Percentiles rank a stretch among this genome's conserved stretches.
Evolutionary conservation across 2,797 vertebrate genomes (phyloP).

Genomic region (Anguilla pacifica): DNA sequence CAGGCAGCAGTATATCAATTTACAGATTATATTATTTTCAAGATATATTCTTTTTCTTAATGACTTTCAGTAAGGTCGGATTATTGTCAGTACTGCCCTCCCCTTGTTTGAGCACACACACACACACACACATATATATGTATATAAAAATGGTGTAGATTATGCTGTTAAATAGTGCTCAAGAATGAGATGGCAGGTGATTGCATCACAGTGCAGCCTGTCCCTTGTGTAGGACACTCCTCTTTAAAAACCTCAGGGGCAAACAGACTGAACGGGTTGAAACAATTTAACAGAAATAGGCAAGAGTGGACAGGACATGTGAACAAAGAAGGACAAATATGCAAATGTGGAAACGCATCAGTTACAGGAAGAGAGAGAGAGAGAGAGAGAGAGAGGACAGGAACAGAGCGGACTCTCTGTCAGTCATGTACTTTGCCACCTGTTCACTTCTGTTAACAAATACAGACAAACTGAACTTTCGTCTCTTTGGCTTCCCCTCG

Average conservation of each 20-base stretch:
- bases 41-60: neutral
- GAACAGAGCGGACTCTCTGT: neutral
- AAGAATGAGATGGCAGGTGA: neutral
- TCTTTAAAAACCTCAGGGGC: neutral
- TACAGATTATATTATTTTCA: conserved; percentile 7
- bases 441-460: neutral
- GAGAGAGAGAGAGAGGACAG: neutral
- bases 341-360: neutral
- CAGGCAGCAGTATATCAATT: neutral
- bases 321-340: neutral
- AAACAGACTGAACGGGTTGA: neutral
- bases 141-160: neutral
- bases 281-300: neutral
- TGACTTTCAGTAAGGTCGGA: conserved; percentile 39
- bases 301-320: neutral
- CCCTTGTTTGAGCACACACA: neutral
- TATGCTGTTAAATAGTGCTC: neutral
- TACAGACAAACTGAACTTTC: neutral
- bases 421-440: neutral
- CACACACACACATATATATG: neutral
- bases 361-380: neutral
- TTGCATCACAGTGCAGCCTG: neutral
- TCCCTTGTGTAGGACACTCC: neutral
- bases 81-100: conserved; percentile 38
- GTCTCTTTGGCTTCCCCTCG: neutral